phyloP scores from a whole-genome alignment of 2,888 invertebrate genomes.

The Thera obeliscata region DNA sequence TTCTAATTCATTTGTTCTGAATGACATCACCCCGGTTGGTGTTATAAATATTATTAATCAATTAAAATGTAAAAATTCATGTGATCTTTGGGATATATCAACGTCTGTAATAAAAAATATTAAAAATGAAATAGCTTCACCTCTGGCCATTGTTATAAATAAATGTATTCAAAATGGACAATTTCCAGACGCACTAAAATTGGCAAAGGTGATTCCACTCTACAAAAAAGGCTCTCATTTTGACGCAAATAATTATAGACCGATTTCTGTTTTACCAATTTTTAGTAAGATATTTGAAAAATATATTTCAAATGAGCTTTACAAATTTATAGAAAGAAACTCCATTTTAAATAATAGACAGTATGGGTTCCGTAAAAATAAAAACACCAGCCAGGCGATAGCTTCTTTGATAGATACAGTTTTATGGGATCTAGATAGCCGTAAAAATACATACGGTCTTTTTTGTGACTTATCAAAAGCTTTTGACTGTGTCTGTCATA shows the following conservation, averaged over 20 bases:
- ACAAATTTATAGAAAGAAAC: too few species aligned
- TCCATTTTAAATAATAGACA: neutral
- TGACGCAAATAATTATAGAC: neutral
- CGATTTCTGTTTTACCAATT: too few species aligned
- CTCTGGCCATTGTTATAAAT: neutral
- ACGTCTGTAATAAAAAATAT: neutral
- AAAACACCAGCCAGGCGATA: too few species aligned
- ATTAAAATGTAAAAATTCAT: slow-evolving; percentile 4
- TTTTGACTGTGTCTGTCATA: too few species aligned
- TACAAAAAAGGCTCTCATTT: slow-evolving; percentile 6
- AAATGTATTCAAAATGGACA: slow-evolving; percentile 1
- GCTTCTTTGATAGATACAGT: too few species aligned
- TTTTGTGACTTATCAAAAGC: too few species aligned
- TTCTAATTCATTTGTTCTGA: neutral
- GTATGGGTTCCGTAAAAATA: too few species aligned
- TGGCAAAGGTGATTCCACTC: slow-evolving; percentile 2
- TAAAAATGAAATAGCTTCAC: slow-evolving; percentile 3
- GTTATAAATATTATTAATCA: slow-evolving; percentile 3
- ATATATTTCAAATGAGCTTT: too few species aligned
- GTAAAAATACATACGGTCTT: too few species aligned
- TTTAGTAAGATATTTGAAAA: too few species aligned
- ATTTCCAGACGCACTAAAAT: slow-evolving; percentile 11
- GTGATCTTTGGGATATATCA: slow-evolving; percentile 4
- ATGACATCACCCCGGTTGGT: neutral
- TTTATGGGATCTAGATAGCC: too few species aligned